A percentile compares a stretch with the other conserved stretches of the same genome.
phyloP scores from a whole-genome alignment of 2,888 invertebrate species.

The Ditylenchus weischeri region DNA sequence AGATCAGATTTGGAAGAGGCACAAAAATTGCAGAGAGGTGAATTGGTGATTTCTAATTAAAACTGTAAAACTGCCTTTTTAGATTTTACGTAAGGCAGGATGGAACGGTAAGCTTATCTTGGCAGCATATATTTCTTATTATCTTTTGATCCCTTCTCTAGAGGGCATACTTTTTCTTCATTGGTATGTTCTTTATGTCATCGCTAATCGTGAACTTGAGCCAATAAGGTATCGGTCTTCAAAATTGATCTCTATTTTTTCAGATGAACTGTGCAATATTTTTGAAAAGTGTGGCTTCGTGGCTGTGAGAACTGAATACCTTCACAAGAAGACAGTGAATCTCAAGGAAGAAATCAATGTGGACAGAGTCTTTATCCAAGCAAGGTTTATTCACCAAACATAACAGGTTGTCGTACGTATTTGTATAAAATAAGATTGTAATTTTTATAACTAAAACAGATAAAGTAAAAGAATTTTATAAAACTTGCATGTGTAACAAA shows the following conservation, averaged over 20 bases:
- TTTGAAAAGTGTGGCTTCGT: conserved; percentile 73
- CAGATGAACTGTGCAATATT: conserved; percentile 70
- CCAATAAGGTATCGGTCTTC: too few relatives aligned
- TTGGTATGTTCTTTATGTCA: background rate
- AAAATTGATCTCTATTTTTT: conserved; percentile 26
- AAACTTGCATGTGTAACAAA: too few relatives aligned
- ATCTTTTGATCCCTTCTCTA: too few relatives aligned
- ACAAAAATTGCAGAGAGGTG: conserved; percentile 83
- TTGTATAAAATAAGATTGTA: too few relatives aligned
- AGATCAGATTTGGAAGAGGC: conserved; percentile 76
- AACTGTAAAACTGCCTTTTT: conserved; percentile 64
- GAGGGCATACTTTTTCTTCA: background rate
- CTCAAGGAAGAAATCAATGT: conserved; percentile 85
- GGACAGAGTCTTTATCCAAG: conserved; percentile 87
- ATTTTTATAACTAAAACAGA: too few relatives aligned
- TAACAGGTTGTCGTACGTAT: background rate
- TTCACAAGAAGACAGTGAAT: conserved; percentile 84
- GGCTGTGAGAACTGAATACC: conserved; percentile 71
- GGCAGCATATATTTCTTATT: conserved; percentile 4
- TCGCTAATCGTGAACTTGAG: background rate
- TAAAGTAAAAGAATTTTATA: too few relatives aligned
- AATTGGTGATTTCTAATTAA: conserved; percentile 94
- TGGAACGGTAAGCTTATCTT: too few relatives aligned
- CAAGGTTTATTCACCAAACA: conserved; percentile 67
- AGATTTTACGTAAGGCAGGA: too few relatives aligned